Base-by-base conservation (phyloP, 2,888 invertebrate genomes). In the Dryadula phaetusa region DNA sequence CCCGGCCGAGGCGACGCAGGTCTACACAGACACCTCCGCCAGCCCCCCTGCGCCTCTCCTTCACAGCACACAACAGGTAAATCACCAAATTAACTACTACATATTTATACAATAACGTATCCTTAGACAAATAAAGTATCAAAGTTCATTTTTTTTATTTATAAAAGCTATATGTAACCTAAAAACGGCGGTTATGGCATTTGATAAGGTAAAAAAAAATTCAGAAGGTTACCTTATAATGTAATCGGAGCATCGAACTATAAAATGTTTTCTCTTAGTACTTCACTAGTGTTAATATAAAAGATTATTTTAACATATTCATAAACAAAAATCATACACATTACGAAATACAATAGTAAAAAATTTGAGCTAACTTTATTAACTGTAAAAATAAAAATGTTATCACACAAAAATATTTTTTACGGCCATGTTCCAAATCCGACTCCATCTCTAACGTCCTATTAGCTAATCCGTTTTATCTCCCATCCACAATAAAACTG, bases 21-120 rank as follows among this genome's bases (percentile, higher is more conserved):
- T 85, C 87, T 70, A 79, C 81, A 75, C 80, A 82, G 53, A 73
- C 86, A 70, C 83, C 70, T 61, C 82, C 82, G 73, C 84, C 83
- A 71, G 76, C 83, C 73, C 82, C 85, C 72, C 85, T 95, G 75
- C 87, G 93, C 75, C 86, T 95, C 76, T 90, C 94, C 83, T 94
- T 95, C 87, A 93, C 91, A 78, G 95, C 95, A 73, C 95, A 95
- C 84, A 94, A 94, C 90, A 95, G 95, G 95, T 95, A 85, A 74
- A 25, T 25, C 53, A 40, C 12, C 10, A 7, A 49, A 6, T 10
- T 37, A 28, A 14, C n/a, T n/a, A n/a, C n/a, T n/a, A n/a, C n/a
- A n/a, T 32, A 22, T 22, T 64, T 46, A 20, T 20, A 32, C 18
- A 34, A 58, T n/a, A 22, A 1, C 25, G 7, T 42, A n/a, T 7